A percentile compares a stretch with the other conserved stretches of the same genome.
phyloP scores from a whole-genome alignment of 2,888 invertebrate species.

The Crematogaster levior region DNA sequence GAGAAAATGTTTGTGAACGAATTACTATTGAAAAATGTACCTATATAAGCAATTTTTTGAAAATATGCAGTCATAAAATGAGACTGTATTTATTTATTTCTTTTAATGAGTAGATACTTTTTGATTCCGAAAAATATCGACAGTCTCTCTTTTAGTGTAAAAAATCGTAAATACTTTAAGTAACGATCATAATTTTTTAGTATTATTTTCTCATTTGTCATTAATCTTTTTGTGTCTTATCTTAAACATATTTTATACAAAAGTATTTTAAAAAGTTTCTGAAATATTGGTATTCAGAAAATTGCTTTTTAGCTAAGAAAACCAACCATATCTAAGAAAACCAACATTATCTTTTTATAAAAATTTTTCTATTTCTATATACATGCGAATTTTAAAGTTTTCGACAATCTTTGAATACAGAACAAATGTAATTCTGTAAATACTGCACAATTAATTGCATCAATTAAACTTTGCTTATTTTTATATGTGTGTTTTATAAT shows the following conservation, averaged over 20 bases:
- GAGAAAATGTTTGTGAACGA: conserved; percentile 52
- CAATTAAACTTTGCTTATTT: conserved; percentile 25
- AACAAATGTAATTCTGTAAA: conserved; percentile 31
- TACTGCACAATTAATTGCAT: conserved; percentile 27
- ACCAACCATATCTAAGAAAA: background rate
- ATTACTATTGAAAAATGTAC: conserved; percentile 54
- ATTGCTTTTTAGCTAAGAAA: background rate
- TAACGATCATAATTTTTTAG: background rate
- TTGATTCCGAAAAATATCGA: conserved; percentile 52
- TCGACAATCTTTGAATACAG: conserved; percentile 36
- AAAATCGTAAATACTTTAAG: conserved; percentile 61
- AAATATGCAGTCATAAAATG: conserved; percentile 44
- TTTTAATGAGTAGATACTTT: conserved; percentile 54
- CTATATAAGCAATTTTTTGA: conserved; percentile 56
- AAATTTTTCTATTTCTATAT: conserved; percentile 37
- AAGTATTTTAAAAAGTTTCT: background rate
- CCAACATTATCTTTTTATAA: conserved; percentile 12
- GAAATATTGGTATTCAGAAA: conserved; percentile 12
- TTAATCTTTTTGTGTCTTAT: background rate
- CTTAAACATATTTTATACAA: conserved; percentile 6
- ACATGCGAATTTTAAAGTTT: conserved; percentile 6
- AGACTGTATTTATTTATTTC: conserved; percentile 66
- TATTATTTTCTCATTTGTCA: conserved; percentile 22
- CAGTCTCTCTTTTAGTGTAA: conserved; percentile 51
- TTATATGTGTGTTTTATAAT: conserved; percentile 27